Evolutionary conservation across 1,140 invertebrate genomes (phyloP), one percentile per base, ranked within the genome.

Genomic region (Penaeus chinensis): DNA sequence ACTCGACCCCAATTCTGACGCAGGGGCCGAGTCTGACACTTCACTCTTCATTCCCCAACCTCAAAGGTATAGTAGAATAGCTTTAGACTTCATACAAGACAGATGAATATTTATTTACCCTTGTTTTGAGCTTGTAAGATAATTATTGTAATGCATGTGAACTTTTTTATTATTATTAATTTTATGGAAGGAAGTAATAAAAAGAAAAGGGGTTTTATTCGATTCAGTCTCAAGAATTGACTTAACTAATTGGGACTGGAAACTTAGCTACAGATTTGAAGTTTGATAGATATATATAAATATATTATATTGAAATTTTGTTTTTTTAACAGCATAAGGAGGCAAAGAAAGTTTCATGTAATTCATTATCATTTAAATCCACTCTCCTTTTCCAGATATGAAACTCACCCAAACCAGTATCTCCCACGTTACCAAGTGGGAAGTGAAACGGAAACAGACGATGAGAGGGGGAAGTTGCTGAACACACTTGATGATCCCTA

Each of bases 351-450:
- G 32, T 42, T 54, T 60, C 27, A 90, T 89, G 37, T 84, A 91
- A 84, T 89, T 74, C 89, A 91, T 90, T 84, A 90, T 92, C 88
- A 90, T 93, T 89, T 92, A 92, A 91, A 92, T 91, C 91, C 90
- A 82, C 84, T 92, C 89, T 83, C 91, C 94, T 94, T 95, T 85
- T 95, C 95, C 89, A 95, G 95, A 91, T 96, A 96, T 92, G 93
- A 96, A 90, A 94, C 95, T 89, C 96, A 97, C 93, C 96, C 96
- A 74, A 96, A 97, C 92, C 95, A 95, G 82, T 98, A 97, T 93
- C 93, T 97, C 90, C 96, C 96, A 65, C 93, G 94, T 87, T 95
- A 95, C 91, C 95, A 94, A 91, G 94, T 95, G 86, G 94, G 94
- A 91, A 95, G 94, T 91, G 95, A 94, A 91, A 94, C 93, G 85